A percentile compares a stretch with the other conserved stretches of the same genome.
phyloP scores from a whole-genome alignment of 2,888 invertebrate species.

The Gortyna flavago region DNA sequence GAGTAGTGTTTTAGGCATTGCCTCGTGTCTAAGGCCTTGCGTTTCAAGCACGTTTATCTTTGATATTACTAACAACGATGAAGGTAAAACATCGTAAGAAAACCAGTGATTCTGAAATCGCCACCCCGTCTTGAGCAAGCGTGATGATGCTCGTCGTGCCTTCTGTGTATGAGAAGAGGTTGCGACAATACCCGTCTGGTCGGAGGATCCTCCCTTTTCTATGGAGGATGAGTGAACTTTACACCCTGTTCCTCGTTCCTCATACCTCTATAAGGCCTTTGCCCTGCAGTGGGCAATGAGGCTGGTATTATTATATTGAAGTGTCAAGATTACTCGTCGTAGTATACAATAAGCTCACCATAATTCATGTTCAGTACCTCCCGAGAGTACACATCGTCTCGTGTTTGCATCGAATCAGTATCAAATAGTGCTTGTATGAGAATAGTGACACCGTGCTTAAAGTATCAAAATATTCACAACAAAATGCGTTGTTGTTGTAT shows the following conservation, averaged over 20 bases:
- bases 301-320: slow-evolving; percentile 18
- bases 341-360: slow-evolving; percentile 65
- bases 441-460: slow-evolving; percentile 32
- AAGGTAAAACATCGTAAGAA: background rate
- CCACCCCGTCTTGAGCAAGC: background rate
- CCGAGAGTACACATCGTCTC: slow-evolving; percentile 63
- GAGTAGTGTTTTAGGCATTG: too few relatives aligned
- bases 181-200: background rate
- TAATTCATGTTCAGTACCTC: slow-evolving; percentile 63
- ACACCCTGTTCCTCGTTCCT: background rate
- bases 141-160: background rate
- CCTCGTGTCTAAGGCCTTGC: too few relatives aligned
- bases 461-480: slow-evolving; percentile 34
- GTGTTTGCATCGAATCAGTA: slow-evolving; percentile 55
- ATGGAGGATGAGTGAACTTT: background rate
- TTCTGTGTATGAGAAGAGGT: background rate
- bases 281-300: background rate
- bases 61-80: background rate
- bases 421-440: slow-evolving; percentile 40
- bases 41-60: background rate
- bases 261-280: background rate
- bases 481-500: slow-evolving; percentile 37
- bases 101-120: background rate
- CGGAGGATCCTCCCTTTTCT: background rate
- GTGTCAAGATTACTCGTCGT: slow-evolving; percentile 61